Evolutionary conservation across 2,888 invertebrate genomes (phyloP), one percentile per base, ranked within the genome.

Genomic region (Ennomos fuscantarius): DNA sequence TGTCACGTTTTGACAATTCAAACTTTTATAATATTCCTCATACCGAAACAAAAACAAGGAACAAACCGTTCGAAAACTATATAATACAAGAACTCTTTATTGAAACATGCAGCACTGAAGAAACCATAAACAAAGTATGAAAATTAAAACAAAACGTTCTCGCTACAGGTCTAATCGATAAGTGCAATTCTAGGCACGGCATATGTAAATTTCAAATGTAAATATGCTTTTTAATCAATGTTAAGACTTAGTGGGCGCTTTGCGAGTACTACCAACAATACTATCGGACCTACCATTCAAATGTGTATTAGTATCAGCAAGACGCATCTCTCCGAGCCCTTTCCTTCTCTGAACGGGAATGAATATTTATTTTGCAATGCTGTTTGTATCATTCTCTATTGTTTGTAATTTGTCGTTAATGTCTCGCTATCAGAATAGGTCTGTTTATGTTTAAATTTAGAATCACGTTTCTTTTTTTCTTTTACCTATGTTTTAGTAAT

Each of bases 201-300:
- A 78, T 86, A 90, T 90, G 90, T 82, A 86, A 91, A 91, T 89
- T 69, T 78, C 71, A 60, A 80, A 87, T 87, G 82, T 84, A 87
- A 88, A 88, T 86, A 81, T 78, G 79, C 75, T 81, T 86, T 84
- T 86, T 89, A 91, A 90, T 91, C 90, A 88, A 87, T 85, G 86
- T 84, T 74, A 81, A 78, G 75, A 74, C 74, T 78, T 74, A 73
- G 76, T 70, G 63, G 70, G 69, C 51, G 63, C 72, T 69, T 73
- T 68, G 73, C 70, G 66, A 73, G 76, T 72, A 69, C 46, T 77
- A 78, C 73, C 77, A 85, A 89, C 89, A 89, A 89, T 89, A 84
- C 79, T 89, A 89, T 89, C 89, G 78, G 82, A 71, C 56, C 62
- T 63, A 70, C 77, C 79, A 90, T 90, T 89, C 84, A 87, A 89